Evolutionary conservation across 2,888 invertebrate genomes (phyloP).

Genomic region (Drosophila macrospina): DNA sequence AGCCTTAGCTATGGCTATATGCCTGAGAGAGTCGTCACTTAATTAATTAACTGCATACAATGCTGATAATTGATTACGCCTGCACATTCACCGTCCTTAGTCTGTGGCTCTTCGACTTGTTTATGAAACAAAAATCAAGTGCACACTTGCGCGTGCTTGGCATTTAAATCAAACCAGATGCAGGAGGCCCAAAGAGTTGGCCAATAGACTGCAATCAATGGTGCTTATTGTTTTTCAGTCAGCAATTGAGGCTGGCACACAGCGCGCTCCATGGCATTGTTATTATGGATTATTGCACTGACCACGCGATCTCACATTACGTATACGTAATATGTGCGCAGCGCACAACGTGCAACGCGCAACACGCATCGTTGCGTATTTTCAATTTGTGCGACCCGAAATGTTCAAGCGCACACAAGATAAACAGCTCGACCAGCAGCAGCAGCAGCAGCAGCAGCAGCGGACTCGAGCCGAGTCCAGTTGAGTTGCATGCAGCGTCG

Average conservation of each 20-base stretch:
- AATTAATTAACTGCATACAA: slow-evolving; percentile 59
- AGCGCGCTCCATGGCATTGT: slow-evolving; percentile 54
- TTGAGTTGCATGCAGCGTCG: slow-evolving; percentile 1
- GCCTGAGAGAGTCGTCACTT: slow-evolving; percentile 39
- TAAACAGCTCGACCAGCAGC: slow-evolving; percentile 57
- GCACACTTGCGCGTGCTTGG: slow-evolving; percentile 62
- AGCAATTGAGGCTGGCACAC: slow-evolving; percentile 5
- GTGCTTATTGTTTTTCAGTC: slow-evolving; percentile 60
- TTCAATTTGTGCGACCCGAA: slow-evolving; percentile 63
- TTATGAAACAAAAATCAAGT: slow-evolving; percentile 74
- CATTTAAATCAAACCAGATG: slow-evolving; percentile 54
- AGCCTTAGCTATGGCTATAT: slow-evolving; percentile 7
- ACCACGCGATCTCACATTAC: slow-evolving; percentile 51
- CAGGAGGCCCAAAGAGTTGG: slow-evolving; percentile 5
- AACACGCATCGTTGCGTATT: slow-evolving; percentile 66
- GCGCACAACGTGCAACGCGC: slow-evolving; percentile 11
- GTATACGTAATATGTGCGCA: slow-evolving; percentile 38
- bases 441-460: slow-evolving; percentile 27
- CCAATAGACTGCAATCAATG: slow-evolving; percentile 63
- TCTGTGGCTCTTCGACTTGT: slow-evolving; percentile 34
- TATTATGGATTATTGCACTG: slow-evolving; percentile 71
- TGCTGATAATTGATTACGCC: slow-evolving; percentile 53
- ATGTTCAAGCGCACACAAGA: slow-evolving; percentile 67
- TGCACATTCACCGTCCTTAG: not conserved
- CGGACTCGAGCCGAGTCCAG: slow-evolving; percentile 11